phyloP scores from a whole-genome alignment of 2,113 vertebrate genomes.

The Gambusia affinis region DNA sequence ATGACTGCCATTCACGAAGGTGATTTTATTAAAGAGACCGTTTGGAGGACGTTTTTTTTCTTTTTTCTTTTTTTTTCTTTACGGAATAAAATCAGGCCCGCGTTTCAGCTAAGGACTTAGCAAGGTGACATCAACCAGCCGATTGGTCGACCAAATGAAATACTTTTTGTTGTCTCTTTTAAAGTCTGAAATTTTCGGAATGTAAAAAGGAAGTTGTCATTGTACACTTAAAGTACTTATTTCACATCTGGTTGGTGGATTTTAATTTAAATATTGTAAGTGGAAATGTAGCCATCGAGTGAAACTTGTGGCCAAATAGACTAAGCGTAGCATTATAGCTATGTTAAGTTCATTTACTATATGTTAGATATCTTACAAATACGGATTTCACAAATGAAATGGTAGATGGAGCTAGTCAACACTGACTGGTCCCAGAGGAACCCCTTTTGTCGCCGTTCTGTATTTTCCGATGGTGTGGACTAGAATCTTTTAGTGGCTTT shows the following conservation, averaged over 20 bases:
- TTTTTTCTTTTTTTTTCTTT: too few species aligned
- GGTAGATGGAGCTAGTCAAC: neutral
- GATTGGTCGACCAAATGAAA: slow-evolving; percentile 30
- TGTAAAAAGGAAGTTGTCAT: neutral
- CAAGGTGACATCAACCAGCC: slow-evolving; percentile 1
- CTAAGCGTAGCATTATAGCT: neutral
- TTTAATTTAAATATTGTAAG: neutral
- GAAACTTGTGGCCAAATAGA: neutral
- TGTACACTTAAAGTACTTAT: neutral
- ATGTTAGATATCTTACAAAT: neutral
- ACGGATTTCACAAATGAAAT: neutral
- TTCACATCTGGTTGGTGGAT: too few species aligned
- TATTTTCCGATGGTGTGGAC: neutral
- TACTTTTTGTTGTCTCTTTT: slow-evolving; percentile 5
- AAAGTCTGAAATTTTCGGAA: slow-evolving; percentile 36
- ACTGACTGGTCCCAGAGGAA: neutral
- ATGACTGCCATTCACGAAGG: neutral
- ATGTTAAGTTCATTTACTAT: neutral
- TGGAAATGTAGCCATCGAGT: neutral
- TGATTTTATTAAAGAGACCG: neutral
- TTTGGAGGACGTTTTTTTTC: too few species aligned
- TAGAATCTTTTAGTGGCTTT: neutral
- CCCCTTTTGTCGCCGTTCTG: neutral
- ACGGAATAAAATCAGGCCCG: neutral
- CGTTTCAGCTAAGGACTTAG: slow-evolving; percentile 17